A percentile compares a stretch with the other conserved stretches of the same genome.
These are phyloP conservation scores for Pachliopta kotzebuea DNA, from an alignment of 2,888 invertebrate species.

Conservation along the genomic window DNA sequence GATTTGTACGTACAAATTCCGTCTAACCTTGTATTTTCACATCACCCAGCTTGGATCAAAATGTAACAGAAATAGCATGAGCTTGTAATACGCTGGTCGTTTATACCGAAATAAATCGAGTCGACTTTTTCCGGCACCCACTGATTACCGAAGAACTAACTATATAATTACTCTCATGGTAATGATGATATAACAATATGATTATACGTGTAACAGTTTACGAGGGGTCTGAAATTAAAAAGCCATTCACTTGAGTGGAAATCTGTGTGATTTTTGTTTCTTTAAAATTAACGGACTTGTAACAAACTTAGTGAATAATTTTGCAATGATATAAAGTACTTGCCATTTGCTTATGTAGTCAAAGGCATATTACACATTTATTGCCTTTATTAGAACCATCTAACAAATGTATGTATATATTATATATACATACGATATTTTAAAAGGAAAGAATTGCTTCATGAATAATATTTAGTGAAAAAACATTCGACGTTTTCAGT, in stretches of 20 bases:
- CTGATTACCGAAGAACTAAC: slow-evolving; percentile 9
- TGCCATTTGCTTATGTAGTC: slow-evolving; percentile 13
- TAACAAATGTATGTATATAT: too few species aligned
- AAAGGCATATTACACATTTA: slow-evolving; percentile 2
- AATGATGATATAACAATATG: slow-evolving; percentile 23
- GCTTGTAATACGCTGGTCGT: slow-evolving; percentile 36
- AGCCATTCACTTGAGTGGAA: slow-evolving; percentile 18
- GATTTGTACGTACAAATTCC: slow-evolving; percentile 27
- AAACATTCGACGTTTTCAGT: too few species aligned
- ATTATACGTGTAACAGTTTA: slow-evolving; percentile 6
- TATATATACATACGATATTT: too few species aligned
- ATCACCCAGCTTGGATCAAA: slow-evolving; percentile 47
- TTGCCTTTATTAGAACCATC: background rate
- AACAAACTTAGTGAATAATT: slow-evolving; percentile 16
- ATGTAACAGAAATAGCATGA: slow-evolving; percentile 61
- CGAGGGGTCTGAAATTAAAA: slow-evolving; percentile 18
- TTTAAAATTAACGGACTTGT: slow-evolving; percentile 9
- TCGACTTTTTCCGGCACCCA: slow-evolving; percentile 2
- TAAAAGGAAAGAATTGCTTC: too few species aligned
- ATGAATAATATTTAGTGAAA: too few species aligned
- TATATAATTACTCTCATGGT: slow-evolving; percentile 12
- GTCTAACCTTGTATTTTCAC: slow-evolving; percentile 41
- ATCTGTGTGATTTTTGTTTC: slow-evolving; percentile 14
- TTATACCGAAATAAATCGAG: slow-evolving; percentile 29
- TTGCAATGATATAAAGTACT: slow-evolving; percentile 7